Conservation (phyloP, 2,113 vertebrate species). For the Pogonocichla stellata region DNA sequence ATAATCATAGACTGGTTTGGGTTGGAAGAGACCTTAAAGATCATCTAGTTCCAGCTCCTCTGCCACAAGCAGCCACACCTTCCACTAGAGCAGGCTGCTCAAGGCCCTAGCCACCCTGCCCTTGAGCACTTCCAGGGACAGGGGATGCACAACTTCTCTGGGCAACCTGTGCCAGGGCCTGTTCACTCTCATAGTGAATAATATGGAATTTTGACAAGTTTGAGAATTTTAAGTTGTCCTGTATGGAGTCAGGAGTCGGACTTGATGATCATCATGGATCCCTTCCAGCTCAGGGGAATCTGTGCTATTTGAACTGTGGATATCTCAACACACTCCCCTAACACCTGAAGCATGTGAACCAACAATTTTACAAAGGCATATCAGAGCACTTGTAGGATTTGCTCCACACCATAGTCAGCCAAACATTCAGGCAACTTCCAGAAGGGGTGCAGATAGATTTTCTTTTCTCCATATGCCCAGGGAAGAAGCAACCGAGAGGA, state of each 20-base stretch:
- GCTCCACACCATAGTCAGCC: not conserved
- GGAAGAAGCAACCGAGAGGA: not conserved
- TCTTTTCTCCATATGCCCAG: not conserved
- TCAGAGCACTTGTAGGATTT: not conserved
- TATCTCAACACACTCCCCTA: not conserved
- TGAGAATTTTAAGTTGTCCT: not conserved
- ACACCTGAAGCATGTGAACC: not conserved
- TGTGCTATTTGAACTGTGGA: not conserved
- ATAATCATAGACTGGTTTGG: not conserved
- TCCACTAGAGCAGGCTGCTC: not conserved
- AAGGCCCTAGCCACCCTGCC: not conserved
- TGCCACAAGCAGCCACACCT: not conserved
- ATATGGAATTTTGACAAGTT: not conserved
- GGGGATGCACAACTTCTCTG: not conserved
- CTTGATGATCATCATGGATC: not conserved
- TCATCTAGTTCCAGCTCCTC: not conserved
- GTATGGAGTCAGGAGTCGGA: not conserved
- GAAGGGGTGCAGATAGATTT: not conserved
- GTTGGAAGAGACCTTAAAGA: not conserved
- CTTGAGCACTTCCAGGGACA: not conserved
- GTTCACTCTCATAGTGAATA: not conserved
- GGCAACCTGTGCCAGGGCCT: not conserved
- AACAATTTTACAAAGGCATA: not conserved
- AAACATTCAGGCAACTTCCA: not conserved
- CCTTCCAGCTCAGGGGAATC: not conserved